Percentiles rank a stretch among this genome's conserved stretches.
phyloP scores from a whole-genome alignment of 2,888 invertebrate genomes.

The Lamellibrachia satsuma region DNA sequence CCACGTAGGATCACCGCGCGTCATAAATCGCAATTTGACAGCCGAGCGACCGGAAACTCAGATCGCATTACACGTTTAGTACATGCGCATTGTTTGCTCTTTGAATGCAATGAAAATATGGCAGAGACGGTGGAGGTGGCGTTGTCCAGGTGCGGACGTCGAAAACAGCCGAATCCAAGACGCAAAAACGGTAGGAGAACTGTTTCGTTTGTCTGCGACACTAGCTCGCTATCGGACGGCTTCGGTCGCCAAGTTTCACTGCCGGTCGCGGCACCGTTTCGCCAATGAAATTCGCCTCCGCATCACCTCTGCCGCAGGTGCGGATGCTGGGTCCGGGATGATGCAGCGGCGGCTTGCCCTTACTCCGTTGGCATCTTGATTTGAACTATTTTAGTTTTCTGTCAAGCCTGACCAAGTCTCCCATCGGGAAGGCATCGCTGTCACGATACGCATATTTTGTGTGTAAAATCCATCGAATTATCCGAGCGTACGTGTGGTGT shows the following conservation, averaged over 20 bases:
- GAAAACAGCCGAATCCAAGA: slow-evolving; percentile 17
- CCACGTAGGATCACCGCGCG: slow-evolving; percentile 17
- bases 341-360: neutral
- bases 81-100: slow-evolving; percentile 17
- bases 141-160: neutral
- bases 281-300: neutral
- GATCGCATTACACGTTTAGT: slow-evolving; percentile 17
- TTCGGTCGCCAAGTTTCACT: slow-evolving; percentile 8
- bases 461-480: neutral
- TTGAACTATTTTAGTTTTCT: neutral
- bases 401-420: neutral
- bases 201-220: slow-evolving; percentile 17
- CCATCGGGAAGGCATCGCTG: neutral
- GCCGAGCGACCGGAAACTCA: slow-evolving; percentile 17
- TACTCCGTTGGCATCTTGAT: neutral
- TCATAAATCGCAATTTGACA: slow-evolving; percentile 17
- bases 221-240: neutral
- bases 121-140: slow-evolving; percentile 17
- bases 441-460: neutral
- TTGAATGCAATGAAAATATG: slow-evolving; percentile 17
- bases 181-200: slow-evolving; percentile 11
- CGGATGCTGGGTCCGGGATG: slow-evolving; percentile 10
- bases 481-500: neutral
- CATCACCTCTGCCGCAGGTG: slow-evolving; percentile 17
- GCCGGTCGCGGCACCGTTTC: neutral